A percentile compares a stretch with the other conserved stretches of the same genome.
These are phyloP conservation scores for Lasius fuliginosus DNA, from an alignment of 2,888 invertebrate genomes.

Conservation along the genomic window DNA sequence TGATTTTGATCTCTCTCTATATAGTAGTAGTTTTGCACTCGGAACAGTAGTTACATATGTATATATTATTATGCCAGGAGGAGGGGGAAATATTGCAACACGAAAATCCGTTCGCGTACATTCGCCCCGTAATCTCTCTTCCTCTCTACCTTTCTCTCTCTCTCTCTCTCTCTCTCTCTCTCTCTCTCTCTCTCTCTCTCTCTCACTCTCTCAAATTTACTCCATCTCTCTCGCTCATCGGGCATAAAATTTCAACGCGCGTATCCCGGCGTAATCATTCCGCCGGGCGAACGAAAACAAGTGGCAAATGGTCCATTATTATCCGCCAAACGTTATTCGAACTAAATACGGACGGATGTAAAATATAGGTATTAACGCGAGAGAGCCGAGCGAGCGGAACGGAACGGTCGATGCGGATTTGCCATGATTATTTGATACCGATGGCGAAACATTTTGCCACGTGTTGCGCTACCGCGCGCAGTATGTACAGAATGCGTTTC, in stretches of 20 bases:
- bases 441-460: constrained; percentile 75
- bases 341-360: constrained; percentile 69
- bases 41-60: constrained; percentile 16
- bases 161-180: background rate
- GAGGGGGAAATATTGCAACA: constrained; percentile 55
- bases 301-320: constrained; percentile 72
- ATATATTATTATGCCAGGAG: constrained; percentile 41
- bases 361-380: constrained; percentile 74
- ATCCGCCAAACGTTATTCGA: constrained; percentile 69
- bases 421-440: constrained; percentile 77
- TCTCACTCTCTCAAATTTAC: too few relatives aligned
- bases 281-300: constrained; percentile 66
- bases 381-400: constrained; percentile 55
- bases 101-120: constrained; percentile 60
- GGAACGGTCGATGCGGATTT: constrained; percentile 78
- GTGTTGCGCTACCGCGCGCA: constrained; percentile 70
- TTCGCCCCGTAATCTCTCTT: constrained; percentile 45
- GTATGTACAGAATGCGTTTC: constrained; percentile 57
- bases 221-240: background rate
- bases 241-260: constrained; percentile 56
- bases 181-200: background rate
- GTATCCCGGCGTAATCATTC: constrained; percentile 57
- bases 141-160: constrained; percentile 2
- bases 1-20: constrained; percentile 8
- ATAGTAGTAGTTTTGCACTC: constrained; percentile 23